Evolutionary conservation across 2,888 invertebrate species (phyloP).

Genomic region (Hedychridium roseum): DNA sequence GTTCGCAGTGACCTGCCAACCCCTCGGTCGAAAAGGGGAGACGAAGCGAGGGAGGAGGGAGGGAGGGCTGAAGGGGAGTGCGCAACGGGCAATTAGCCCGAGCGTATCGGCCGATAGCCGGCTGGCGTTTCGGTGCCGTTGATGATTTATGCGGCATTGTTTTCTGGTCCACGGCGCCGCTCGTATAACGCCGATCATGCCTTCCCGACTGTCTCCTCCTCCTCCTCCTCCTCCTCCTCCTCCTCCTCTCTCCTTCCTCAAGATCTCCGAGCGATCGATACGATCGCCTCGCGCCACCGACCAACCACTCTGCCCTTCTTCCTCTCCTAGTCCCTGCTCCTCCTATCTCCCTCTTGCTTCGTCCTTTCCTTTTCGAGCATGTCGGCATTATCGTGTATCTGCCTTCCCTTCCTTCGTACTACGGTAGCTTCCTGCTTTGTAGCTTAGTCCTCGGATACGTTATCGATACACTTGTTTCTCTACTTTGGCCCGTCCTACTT

Average conservation of each 20-base stretch:
- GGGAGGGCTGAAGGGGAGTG: no score
- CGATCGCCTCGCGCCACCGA: not conserved
- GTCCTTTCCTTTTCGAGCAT: slow-evolving; percentile 10
- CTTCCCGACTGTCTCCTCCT: slow-evolving; percentile 32
- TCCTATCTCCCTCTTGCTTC: no score
- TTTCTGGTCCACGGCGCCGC: no score
- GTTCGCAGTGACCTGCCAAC: no score
- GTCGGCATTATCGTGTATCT: not conserved
- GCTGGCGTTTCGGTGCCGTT: slow-evolving; percentile 42
- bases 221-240: slow-evolving; percentile 5
- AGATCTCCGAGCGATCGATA: slow-evolving; percentile 2
- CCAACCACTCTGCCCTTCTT: no score
- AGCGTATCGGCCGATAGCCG: slow-evolving; percentile 51
- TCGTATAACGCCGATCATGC: slow-evolving; percentile 34
- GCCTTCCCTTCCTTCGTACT: no score
- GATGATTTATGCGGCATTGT: slow-evolving; percentile 48
- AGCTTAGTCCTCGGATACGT: no score
- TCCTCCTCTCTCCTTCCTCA: slow-evolving; percentile 14
- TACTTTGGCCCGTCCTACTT: slow-evolving; percentile 20
- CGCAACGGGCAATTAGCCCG: slow-evolving; percentile 50
- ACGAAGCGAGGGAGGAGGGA: not conserved
- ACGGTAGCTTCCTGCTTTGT: no score
- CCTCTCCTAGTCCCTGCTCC: no score
- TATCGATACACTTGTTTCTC: not conserved
- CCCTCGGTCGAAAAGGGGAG: not conserved